These are phyloP conservation scores for Neopelma chrysocephalum DNA, from an alignment of 2,797 vertebrate genomes.

Conservation along the genomic window DNA sequence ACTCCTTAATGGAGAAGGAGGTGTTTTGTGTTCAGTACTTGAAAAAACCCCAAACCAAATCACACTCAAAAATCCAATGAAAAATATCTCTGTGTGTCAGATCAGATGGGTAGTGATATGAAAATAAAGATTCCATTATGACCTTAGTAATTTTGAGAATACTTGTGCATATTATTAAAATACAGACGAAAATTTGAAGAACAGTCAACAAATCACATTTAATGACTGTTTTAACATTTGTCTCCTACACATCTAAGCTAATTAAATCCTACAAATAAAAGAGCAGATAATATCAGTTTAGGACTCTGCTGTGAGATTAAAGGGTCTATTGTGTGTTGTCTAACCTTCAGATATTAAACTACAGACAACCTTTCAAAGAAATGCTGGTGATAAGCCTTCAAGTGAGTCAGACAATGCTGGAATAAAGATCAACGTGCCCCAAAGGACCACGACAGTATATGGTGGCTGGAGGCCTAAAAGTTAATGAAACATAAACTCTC, in stretches of 20 bases:
- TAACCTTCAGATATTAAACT: constrained; percentile 61
- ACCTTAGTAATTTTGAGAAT: constrained; percentile 28
- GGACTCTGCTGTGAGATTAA: constrained; percentile 24
- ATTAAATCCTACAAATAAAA: constrained; percentile 43
- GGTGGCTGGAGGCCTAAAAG: constrained; percentile 31
- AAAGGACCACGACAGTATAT: neutral
- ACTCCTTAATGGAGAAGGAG: neutral
- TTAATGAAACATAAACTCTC: constrained; percentile 65
- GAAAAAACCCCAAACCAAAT: neutral
- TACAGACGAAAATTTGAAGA: constrained; percentile 10
- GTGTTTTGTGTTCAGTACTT: neutral
- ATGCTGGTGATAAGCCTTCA: neutral
- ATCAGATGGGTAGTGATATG: neutral
- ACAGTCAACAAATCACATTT: constrained; percentile 17
- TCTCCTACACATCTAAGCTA: neutral
- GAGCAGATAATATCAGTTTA: neutral
- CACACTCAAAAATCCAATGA: neutral
- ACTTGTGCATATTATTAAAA: neutral
- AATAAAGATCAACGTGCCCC: constrained; percentile 46
- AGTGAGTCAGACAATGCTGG: constrained; percentile 7
- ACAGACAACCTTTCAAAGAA: constrained; percentile 57
- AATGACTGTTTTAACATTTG: constrained; percentile 19
- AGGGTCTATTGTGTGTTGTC: neutral
- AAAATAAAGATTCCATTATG: constrained; percentile 7
- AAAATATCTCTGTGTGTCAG: neutral